These are phyloP conservation scores for Pipistrellus nathusii DNA, from an alignment of 2,797 vertebrate genomes.

Conservation along the genomic window DNA sequence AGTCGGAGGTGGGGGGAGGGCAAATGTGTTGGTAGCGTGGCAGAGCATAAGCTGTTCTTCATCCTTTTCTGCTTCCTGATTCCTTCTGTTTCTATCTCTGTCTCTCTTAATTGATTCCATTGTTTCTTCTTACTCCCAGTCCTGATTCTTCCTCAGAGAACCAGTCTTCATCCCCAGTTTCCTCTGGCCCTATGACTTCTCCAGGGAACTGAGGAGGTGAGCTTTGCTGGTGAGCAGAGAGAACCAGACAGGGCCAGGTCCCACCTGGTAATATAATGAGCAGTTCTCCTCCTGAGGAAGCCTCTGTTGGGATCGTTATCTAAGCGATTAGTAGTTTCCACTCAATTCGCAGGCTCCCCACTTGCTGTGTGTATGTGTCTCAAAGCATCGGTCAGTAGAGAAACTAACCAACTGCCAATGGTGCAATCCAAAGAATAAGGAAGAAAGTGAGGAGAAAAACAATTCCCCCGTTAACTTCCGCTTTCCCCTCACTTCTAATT, in stretches of 20 bases:
- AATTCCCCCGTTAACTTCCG: conserved; percentile 28
- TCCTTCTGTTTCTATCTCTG: fast-evolving
- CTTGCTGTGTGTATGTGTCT: neutral
- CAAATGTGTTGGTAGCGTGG: neutral
- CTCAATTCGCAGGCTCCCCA: neutral
- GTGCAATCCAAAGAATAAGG: conserved; percentile 42
- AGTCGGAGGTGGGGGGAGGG: fast-evolving
- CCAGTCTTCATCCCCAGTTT: neutral
- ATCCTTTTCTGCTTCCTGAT: fast-evolving
- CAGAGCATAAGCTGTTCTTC: neutral
- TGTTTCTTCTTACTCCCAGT: neutral
- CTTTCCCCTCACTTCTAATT: conserved; percentile 55
- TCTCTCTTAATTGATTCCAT: neutral
- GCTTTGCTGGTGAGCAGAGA: neutral
- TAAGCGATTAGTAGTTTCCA: neutral
- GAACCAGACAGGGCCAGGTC: neutral
- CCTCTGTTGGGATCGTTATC: neutral
- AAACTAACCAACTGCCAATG: conserved; percentile 40
- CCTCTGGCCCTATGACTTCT: neutral
- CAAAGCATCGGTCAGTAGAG: neutral
- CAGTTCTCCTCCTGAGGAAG: neutral
- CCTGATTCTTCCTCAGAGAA: neutral
- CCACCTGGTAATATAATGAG: neutral
- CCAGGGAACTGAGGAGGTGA: neutral
- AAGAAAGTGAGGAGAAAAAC: conserved; percentile 51